These are phyloP conservation scores for Felis chaus DNA, from an alignment of 2,113 vertebrate genomes.

Conservation along the genomic window DNA sequence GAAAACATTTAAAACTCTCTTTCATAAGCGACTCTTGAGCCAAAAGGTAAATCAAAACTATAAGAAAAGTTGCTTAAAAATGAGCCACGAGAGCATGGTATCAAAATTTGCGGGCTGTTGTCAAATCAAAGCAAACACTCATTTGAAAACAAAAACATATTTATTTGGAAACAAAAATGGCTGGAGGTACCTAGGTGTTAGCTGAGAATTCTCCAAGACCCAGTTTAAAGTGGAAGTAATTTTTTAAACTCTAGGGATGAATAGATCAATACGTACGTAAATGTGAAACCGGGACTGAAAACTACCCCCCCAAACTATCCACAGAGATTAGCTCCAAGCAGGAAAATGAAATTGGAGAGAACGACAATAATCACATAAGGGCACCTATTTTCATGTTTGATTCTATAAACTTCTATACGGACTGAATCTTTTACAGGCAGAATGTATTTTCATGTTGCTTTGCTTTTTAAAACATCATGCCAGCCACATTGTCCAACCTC, in stretches of 20 bases:
- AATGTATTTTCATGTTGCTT: background rate
- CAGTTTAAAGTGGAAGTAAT: background rate
- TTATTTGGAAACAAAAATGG: background rate
- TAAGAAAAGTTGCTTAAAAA: background rate
- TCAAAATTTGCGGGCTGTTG: background rate
- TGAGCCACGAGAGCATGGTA: background rate
- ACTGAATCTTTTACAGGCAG: constrained; percentile 1
- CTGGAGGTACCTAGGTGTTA: background rate
- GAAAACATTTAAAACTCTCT: background rate
- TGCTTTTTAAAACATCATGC: constrained; percentile 20
- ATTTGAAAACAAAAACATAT: constrained; percentile 1
- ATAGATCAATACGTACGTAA: background rate
- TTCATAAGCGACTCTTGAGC: background rate
- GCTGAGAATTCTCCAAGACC: background rate
- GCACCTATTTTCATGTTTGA: background rate
- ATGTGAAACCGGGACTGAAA: constrained; percentile 27
- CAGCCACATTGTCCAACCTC: constrained; percentile 13
- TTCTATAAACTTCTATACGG: background rate
- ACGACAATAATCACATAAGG: background rate
- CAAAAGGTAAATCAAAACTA: background rate
- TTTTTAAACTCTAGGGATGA: background rate
- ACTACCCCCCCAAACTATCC: background rate
- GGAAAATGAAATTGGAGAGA: background rate
- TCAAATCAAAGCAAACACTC: background rate
- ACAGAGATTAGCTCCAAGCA: background rate